Evolutionary conservation across 1,140 invertebrate species (phyloP).

Genomic region (Psilanteris sp.): DNA sequence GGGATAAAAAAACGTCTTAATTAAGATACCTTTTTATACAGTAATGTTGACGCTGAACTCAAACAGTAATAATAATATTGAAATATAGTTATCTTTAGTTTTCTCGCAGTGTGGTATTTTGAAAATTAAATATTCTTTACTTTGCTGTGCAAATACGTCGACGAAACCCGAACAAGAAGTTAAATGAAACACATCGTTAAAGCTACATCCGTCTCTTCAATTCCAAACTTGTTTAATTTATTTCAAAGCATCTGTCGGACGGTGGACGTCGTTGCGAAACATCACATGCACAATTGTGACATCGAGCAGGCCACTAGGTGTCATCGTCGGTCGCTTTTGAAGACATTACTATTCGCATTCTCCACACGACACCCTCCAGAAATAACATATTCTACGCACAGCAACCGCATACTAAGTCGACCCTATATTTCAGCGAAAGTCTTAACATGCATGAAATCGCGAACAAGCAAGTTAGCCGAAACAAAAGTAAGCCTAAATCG

Average conservation of each 20-base stretch:
- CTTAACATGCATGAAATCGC: constrained; percentile 50
- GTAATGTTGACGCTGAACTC: no score
- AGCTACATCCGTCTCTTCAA: not conserved
- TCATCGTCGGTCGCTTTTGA: constrained; percentile 43
- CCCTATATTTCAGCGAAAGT: constrained; percentile 35
- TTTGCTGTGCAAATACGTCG: no score
- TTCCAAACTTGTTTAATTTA: constrained; percentile 28
- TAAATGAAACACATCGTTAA: constrained; percentile 20
- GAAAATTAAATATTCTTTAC: no score
- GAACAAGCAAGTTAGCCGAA: constrained; percentile 29
- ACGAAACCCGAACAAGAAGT: constrained; percentile 2
- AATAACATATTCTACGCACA: constrained; percentile 51
- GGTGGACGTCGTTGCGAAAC: constrained; percentile 25
- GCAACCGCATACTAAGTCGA: constrained; percentile 46
- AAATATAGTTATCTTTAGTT: no score
- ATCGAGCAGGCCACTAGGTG: constrained; percentile 20
- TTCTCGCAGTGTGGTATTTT: no score
- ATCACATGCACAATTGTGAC: constrained; percentile 34
- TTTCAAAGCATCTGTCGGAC: constrained; percentile 17
- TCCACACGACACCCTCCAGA: constrained; percentile 23
- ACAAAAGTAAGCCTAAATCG: constrained; percentile 1
- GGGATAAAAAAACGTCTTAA: no score
- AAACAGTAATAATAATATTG: no score
- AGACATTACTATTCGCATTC: constrained; percentile 46
- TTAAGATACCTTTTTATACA: no score